Percentiles rank a stretch among this genome's conserved stretches.
Conservation (phyloP, 2,888 invertebrate genomes). For the Melieria picta region DNA sequence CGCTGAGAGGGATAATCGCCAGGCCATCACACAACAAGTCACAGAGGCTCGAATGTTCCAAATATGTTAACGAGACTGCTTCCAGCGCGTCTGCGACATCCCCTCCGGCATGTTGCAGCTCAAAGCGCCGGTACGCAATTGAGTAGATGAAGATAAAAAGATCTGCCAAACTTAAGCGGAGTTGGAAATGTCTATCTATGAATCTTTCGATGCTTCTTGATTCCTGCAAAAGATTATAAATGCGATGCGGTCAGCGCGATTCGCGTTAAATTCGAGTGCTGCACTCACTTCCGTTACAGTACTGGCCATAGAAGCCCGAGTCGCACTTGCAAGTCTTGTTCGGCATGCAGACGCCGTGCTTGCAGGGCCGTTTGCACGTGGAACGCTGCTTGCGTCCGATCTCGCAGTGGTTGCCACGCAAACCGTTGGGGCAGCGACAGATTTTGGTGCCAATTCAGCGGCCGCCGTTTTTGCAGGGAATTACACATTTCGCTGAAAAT, state of each 20-base stretch:
- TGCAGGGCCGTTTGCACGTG: slow-evolving; percentile 78
- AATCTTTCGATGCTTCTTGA: slow-evolving; percentile 49
- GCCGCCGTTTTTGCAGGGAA: slow-evolving; percentile 91
- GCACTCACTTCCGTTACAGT: slow-evolving; percentile 79
- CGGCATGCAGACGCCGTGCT: slow-evolving; percentile 79
- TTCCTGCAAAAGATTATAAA: slow-evolving; percentile 41
- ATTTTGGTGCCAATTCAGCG: slow-evolving; percentile 88
- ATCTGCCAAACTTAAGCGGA: background rate
- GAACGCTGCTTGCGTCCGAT: slow-evolving; percentile 80
- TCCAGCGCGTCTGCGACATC: too few species aligned
- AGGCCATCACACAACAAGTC: too few species aligned
- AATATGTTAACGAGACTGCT: too few species aligned
- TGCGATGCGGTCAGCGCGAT: background rate
- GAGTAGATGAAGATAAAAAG: background rate
- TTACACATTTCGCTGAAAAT: slow-evolving; percentile 81
- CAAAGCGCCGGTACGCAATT: too few species aligned
- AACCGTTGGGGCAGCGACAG: slow-evolving; percentile 86
- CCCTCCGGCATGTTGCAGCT: too few species aligned
- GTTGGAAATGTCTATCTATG: slow-evolving; percentile 38
- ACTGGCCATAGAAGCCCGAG: slow-evolving; percentile 83
- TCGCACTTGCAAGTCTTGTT: slow-evolving; percentile 81
- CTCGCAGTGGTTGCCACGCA: slow-evolving; percentile 91
- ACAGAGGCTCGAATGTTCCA: too few species aligned
- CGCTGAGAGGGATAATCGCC: too few species aligned
- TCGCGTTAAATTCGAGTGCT: too few species aligned